phyloP scores from a whole-genome alignment of 2,113 vertebrate genomes.

The Cebidichthys violaceus region DNA sequence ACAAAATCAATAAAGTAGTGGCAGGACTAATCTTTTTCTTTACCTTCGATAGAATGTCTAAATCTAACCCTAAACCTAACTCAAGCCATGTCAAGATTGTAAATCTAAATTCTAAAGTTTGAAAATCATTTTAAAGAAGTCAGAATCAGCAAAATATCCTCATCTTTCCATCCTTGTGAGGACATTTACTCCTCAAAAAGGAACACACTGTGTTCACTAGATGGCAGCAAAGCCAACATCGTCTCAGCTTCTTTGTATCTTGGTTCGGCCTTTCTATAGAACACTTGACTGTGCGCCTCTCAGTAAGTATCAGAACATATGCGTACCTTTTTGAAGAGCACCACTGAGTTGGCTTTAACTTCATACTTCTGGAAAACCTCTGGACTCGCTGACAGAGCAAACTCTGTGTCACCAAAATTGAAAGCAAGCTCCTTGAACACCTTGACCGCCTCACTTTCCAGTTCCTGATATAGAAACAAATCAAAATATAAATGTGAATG shows the following conservation, averaged over 20 bases:
- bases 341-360: slow-evolving; percentile 80
- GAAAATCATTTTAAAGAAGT: not conserved
- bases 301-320: not conserved
- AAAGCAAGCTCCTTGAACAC: slow-evolving; percentile 79
- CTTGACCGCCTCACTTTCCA: slow-evolving; percentile 77
- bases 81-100: not conserved
- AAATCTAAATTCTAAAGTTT: not conserved
- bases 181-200: not conserved
- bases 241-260: not conserved
- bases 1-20: not conserved
- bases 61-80: not conserved
- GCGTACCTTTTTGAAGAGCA: slow-evolving; percentile 93
- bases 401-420: slow-evolving; percentile 79
- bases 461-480: slow-evolving; percentile 76
- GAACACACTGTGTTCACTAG: not conserved
- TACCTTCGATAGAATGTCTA: not conserved
- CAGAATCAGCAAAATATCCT: not conserved
- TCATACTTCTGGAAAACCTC: slow-evolving; percentile 87
- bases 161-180: not conserved
- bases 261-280: not conserved
- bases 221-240: slow-evolving; percentile 45
- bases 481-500: not conserved
- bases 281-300: not conserved
- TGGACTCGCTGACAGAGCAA: slow-evolving; percentile 81
- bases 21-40: not conserved